A percentile compares a stretch with the other conserved stretches of the same genome.
Conservation (phyloP, 2,888 invertebrate genomes). For the Drosophila recens region DNA sequence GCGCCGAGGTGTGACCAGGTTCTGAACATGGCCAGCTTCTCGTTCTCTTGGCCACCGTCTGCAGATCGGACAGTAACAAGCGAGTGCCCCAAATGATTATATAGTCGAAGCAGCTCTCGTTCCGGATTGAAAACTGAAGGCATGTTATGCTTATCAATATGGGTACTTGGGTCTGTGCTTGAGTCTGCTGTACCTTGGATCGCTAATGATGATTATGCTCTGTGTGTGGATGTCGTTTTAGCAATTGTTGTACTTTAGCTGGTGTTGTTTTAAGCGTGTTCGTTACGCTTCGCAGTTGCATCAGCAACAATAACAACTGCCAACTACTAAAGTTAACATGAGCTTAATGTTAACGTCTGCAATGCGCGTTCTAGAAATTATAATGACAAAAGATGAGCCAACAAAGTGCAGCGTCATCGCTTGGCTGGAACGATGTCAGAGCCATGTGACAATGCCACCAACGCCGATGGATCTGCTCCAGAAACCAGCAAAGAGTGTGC, state of each 20-base stretch:
- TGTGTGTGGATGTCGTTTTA: constrained; percentile 54
- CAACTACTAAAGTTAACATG: constrained; percentile 40
- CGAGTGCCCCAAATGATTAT: constrained; percentile 71
- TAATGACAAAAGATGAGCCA: constrained; percentile 66
- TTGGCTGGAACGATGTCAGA: constrained; percentile 54
- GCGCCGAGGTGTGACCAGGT: constrained; percentile 73
- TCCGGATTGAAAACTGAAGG: constrained; percentile 27
- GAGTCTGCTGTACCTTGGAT: constrained; percentile 28
- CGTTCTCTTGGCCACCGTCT: not conserved
- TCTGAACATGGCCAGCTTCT: constrained; percentile 19
- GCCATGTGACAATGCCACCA: constrained; percentile 54
- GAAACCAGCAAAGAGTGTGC: constrained; percentile 50
- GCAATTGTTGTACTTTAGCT: constrained; percentile 45
- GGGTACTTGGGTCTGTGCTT: constrained; percentile 6
- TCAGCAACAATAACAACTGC: constrained; percentile 49
- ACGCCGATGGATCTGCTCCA: constrained; percentile 61
- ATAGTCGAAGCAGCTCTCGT: constrained; percentile 33
- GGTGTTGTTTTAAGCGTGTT: constrained; percentile 72
- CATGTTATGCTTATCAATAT: constrained; percentile 56
- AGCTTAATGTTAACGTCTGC: constrained; percentile 73
- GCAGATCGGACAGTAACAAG: constrained; percentile 51
- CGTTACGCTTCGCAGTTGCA: constrained; percentile 80
- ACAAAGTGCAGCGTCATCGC: constrained; percentile 70
- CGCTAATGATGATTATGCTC: constrained; percentile 75
- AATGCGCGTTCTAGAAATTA: constrained; percentile 74